Conservation (phyloP, 2,888 invertebrate genomes). For the Xylocampa areola region DNA sequence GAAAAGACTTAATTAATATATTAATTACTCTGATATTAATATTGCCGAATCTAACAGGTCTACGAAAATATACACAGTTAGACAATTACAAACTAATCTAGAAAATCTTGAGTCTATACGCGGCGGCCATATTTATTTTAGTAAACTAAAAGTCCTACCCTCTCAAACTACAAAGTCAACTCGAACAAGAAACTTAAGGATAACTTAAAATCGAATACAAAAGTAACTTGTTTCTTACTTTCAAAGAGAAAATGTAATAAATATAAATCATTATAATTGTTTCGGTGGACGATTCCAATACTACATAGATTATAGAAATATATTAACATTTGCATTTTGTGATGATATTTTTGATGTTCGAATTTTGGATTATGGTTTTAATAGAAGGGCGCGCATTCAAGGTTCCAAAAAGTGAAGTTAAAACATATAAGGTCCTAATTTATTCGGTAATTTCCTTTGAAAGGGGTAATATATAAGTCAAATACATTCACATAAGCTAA, state of each 20-base stretch:
- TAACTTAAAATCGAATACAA: conserved; percentile 21
- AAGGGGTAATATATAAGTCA: too few species aligned
- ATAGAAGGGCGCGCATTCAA: conserved; percentile 2
- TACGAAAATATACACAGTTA: too few species aligned
- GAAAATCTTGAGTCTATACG: too few species aligned
- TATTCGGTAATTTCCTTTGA: too few species aligned
- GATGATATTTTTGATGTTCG: conserved; percentile 19
- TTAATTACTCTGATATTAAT: too few species aligned
- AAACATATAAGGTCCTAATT: too few species aligned
- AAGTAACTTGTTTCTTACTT: conserved; percentile 30
- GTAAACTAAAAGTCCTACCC: not conserved
- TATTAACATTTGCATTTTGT: conserved; percentile 23
- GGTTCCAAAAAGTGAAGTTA: too few species aligned
- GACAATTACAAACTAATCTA: too few species aligned
- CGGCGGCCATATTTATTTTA: too few species aligned
- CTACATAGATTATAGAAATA: conserved; percentile 22
- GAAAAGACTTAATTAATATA: too few species aligned
- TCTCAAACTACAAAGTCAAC: conserved; percentile 24
- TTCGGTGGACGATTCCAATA: conserved; percentile 53
- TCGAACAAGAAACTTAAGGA: conserved; percentile 18
- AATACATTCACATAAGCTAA: too few species aligned
- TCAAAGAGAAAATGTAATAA: conserved; percentile 41
- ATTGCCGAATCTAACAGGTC: too few species aligned
- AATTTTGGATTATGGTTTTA: not conserved
- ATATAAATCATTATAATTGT: conserved; percentile 35